Evolutionary conservation across 2,797 vertebrate species (phyloP), one percentile per base, ranked within the genome.

Genomic region (Cyclura pinguis): DNA sequence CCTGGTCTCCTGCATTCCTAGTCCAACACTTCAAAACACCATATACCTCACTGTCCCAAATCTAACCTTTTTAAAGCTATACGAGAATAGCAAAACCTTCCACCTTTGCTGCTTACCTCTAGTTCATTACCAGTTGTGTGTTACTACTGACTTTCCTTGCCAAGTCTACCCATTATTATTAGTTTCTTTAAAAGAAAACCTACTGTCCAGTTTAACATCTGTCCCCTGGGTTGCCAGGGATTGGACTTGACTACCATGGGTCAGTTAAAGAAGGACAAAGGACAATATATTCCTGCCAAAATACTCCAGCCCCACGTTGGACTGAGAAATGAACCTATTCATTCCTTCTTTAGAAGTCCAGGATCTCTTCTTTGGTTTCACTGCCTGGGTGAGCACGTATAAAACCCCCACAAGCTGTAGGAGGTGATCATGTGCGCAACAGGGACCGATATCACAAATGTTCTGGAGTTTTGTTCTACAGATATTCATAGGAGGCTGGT

Each of bases 241-340:
- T 57, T 82, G 27, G 72, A 27, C 24, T 55, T 78, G 64, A 52
- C 38, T 47, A 22, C 5, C 57, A 5, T 57, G 47, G 27, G 47
- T 32, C 57, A 84, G 27, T 6, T 78, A 57, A 78, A 18, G n/a
- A 52, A 84, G 16, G 22, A 9, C 27, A 4, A 38, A 78, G 88
- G n/a, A 69, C 38, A 24, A 3, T 84, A 76, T 24, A 64, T 27
- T 14, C 64, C n/a, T 62, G 89, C n/a, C 69, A 74, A 86, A 29
- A 52, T 59, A 20, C 35, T 69, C 42, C 22, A 14, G 13, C 67
- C 4, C 42, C n/a, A 84, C 35, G 29, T n/a, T 84, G 52, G 29
- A 32, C 9, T 91, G 86, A 91, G 64, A 88, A 88, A 91, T 91
- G 86, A 59, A 42, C 27, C 86, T 59, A 91, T 91, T 88, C 81